Evolutionary conservation across 2,888 invertebrate genomes (phyloP), one percentile per base, ranked within the genome.

Genomic region (Brachylomia viminalis): DNA sequence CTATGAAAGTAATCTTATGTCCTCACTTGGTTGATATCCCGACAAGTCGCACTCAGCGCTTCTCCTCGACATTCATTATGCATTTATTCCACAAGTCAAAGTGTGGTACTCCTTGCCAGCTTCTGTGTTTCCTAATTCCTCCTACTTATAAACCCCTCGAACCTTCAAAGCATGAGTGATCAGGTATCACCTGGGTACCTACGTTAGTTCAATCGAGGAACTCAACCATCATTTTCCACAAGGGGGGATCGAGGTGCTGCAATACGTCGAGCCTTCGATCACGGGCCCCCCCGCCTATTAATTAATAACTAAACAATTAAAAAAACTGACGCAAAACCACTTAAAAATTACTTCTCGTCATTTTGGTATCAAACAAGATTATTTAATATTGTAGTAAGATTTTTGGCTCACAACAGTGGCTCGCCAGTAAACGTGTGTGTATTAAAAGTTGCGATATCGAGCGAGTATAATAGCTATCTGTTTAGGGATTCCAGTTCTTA

Each of bases 401-500:
- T 47, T 62, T 38, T 30, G 30, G 30, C 13, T 20, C 1, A 10
- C 13, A 5, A 64, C 23, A 6, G 49, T 64, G 65, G 59, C 15
- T 65, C 27, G 13, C 15, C 78, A 65, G 23, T 45, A 78, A 77
- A 67, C 27, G 1, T 1, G 15, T 10, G 1, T 11, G 11, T 15
- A 15, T 52, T 27, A n/a, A 33, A 49, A 64, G 17, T 45, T 71
- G n/a, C 33, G 15, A 38, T 47, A 65, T 45, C 45, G 56, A 54
- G 58, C 33, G 58, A 47, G 11, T 64, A 33, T 61, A 52, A 47
- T 52, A n/a, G 42, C 54, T 52, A 15, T 49, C 52, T 78, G 62
- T 33, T 70, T 7, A 33, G 27, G 42, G 62, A 65, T 65, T 54
- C 38, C 30, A 30, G 58, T 47, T 58, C 67, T 56, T 81, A 68